Evolutionary conservation across 64 coral and sea anemone species (phyloP).

Genomic region (Anthopleura sola): DNA sequence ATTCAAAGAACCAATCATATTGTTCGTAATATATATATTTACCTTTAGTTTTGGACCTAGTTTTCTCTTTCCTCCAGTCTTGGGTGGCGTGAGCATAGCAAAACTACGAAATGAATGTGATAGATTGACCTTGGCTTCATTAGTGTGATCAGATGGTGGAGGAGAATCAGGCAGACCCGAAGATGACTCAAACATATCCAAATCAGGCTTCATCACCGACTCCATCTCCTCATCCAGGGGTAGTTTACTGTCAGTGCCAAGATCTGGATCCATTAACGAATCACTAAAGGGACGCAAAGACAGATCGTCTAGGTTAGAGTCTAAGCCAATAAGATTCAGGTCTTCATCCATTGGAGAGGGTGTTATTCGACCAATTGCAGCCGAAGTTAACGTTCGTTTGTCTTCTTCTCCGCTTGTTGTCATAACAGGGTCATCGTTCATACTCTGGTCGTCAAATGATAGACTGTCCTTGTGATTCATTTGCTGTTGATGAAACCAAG

Average conservation of each 20-base stretch:
- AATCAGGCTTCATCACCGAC: slow-evolving; percentile 73
- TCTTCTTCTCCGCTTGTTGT: slow-evolving; percentile 64
- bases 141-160: slow-evolving; percentile 46
- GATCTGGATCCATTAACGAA: slow-evolving; percentile 47
- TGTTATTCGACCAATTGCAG: slow-evolving; percentile 69
- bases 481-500: not conserved
- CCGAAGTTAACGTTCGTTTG: slow-evolving; percentile 78
- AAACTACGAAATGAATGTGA: slow-evolving; percentile 23
- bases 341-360: slow-evolving; percentile 74
- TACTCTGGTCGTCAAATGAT: slow-evolving; percentile 40
- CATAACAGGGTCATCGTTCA: slow-evolving; percentile 57
- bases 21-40: not conserved
- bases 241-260: slow-evolving; percentile 52
- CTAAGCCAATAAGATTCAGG: slow-evolving; percentile 23
- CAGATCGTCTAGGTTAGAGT: slow-evolving; percentile 39
- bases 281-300: slow-evolving; percentile 46
- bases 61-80: slow-evolving; percentile 77
- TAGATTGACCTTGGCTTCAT: slow-evolving; percentile 30
- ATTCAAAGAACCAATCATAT: no score
- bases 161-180: slow-evolving; percentile 59
- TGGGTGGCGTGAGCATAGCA: slow-evolving; percentile 50
- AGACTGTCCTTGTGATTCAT: slow-evolving; percentile 60
- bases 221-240: slow-evolving; percentile 94
- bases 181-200: slow-evolving; percentile 61
- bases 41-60: slow-evolving; percentile 77